These are phyloP conservation scores for Pediacus dermestoides DNA, from an alignment of 2,888 invertebrate genomes.

Conservation along the genomic window DNA sequence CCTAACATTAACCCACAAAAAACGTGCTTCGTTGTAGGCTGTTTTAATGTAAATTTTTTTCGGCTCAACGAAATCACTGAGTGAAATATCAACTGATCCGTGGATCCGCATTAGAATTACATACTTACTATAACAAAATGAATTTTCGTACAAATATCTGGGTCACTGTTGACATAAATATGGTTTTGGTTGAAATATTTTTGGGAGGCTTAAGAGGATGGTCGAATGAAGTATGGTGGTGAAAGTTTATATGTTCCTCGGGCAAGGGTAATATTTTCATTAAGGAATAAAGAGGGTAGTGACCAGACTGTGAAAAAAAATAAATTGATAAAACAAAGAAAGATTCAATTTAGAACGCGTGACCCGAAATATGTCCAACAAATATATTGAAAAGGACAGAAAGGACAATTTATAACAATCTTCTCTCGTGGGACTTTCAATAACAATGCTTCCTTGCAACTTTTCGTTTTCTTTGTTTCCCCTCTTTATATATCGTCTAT, in stretches of 20 bases:
- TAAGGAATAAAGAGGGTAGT: conserved; percentile 18
- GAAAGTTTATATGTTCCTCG: background rate
- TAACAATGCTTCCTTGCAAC: conserved; percentile 39
- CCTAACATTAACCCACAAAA: too few species aligned
- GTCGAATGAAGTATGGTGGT: conserved; percentile 2
- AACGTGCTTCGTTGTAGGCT: too few species aligned
- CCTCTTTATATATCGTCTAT: conserved; percentile 34
- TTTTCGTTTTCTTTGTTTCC: conserved; percentile 36
- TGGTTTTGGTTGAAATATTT: too few species aligned
- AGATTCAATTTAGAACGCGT: conserved; percentile 35
- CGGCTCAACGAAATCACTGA: too few species aligned
- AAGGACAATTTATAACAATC: conserved; percentile 42
- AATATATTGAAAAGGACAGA: conserved; percentile 39
- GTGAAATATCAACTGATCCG: too few species aligned
- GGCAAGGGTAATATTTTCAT: conserved; percentile 11
- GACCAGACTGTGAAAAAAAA: conserved; percentile 14
- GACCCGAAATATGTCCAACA: conserved; percentile 38
- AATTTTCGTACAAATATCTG: too few species aligned
- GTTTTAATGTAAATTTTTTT: too few species aligned
- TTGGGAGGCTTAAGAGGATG: too few species aligned
- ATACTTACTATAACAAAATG: too few species aligned
- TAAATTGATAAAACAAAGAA: conserved; percentile 28
- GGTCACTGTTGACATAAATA: too few species aligned
- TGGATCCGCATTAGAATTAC: too few species aligned
- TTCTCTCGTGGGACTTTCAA: conserved; percentile 37